Evolutionary conservation across 1,140 invertebrate species (phyloP), one percentile per base, ranked within the genome.

Genomic region (Amyelois transitella): DNA sequence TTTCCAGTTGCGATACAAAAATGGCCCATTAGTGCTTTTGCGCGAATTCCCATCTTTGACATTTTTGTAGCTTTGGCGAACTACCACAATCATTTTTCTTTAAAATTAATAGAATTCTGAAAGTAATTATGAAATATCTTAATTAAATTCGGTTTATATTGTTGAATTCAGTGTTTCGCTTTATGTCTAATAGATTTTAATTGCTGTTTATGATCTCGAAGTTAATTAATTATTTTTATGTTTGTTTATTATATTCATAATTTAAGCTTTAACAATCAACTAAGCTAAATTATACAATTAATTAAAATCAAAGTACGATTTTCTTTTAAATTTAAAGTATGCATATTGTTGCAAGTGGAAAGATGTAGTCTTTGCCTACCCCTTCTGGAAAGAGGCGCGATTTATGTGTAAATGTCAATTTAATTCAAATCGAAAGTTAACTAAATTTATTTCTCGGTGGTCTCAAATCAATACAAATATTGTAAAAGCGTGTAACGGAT

Each of bases 181-280:
- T 38, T 38, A 38, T 38, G 32, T 38, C 32, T 38, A 38, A 12
- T 12, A 4, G n/a, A 38, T 38, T 38, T 38, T 38, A 38, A 38
- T 38, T 38, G 32, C 32, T 38, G 2, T 14, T 55, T 52, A 53
- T 38, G 53, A 51, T 51, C 43, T 38, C n/a, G 32, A 38, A 2
- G 32, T 14, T 38, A 12, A 14, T 38, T 38, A 38, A 38, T 38
- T 38, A 38, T 38, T 38, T 38, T 14, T 14, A n/a, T n/a, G n/a
- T 14, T 10, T 12, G 12, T 4, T 28, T 10, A 28, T 28, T 28
- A 28, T 28, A 28, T 10, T 28, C 12, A 28, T 28, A 5, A 28
- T 28, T 28, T 6, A 10, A 28, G 7, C 12, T 28, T 28, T 28
- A 28, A 6, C 12, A 10, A 10, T 28, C 7, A 28, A 28, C 2